Percentiles rank a stretch among this genome's conserved stretches.
phyloP scores from a whole-genome alignment of 1,140 invertebrate genomes.

The Drosophila gunungcola region DNA sequence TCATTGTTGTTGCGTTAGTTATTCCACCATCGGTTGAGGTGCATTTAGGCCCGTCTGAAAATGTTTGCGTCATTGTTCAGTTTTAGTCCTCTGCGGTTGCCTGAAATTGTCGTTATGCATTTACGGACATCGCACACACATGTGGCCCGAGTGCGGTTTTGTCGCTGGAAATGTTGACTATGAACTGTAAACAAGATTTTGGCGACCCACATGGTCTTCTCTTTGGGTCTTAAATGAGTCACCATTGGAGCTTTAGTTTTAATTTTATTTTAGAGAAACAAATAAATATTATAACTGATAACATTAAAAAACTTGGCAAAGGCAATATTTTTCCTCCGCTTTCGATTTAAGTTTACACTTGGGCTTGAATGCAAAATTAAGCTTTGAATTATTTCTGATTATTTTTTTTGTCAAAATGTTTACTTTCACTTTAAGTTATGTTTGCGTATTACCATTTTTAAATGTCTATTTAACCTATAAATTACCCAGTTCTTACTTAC shows the following conservation, averaged over 20 bases:
- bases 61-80: constrained; percentile 39
- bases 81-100: constrained; percentile 53
- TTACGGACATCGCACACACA: constrained; percentile 38
- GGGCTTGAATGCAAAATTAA: too few relatives aligned
- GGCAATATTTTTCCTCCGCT: too few relatives aligned
- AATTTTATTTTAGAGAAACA: too few relatives aligned
- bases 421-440: too few relatives aligned
- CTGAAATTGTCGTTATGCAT: constrained; percentile 53
- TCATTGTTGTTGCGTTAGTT: constrained; percentile 40
- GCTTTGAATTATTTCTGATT: too few relatives aligned
- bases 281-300: too few relatives aligned
- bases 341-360: too few relatives aligned
- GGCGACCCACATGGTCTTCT: background rate
- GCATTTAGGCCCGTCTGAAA: constrained; percentile 37
- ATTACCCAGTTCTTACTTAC: constrained; percentile 3
- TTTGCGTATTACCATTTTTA: too few relatives aligned
- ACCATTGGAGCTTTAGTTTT: too few relatives aligned
- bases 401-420: too few relatives aligned
- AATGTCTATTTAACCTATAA: background rate
- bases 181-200: constrained; percentile 48
- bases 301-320: too few relatives aligned
- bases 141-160: constrained; percentile 49
- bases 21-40: constrained; percentile 20
- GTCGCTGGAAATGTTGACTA: constrained; percentile 50
- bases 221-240: background rate